Base-by-base conservation (phyloP, 2,888 invertebrate species). In the Lepidochitona cinerea region DNA sequence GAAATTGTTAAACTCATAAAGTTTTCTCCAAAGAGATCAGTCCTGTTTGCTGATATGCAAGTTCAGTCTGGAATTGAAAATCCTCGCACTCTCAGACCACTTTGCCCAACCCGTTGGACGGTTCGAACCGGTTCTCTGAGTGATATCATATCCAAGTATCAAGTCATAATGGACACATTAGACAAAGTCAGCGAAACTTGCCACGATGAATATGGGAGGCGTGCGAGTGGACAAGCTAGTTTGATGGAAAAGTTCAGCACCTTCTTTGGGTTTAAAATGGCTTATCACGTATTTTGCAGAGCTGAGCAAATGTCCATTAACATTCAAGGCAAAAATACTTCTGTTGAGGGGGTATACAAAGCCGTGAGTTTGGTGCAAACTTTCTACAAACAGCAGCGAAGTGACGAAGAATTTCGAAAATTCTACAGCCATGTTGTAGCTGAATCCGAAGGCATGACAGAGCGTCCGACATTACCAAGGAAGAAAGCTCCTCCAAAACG, bases 31-130 rank as follows among this genome's bases (percentile, higher is more conserved):
- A 78, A 76, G 37, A 69, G 76, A 59, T 41, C 70, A 41, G n/a
- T 35, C 26, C 35, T 74, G 33, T 76, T 78, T 53, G 68, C 53
- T 37, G 53, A 67, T 32, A 65, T 77, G 33, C 72, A 74, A 67
- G n/a, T n/a, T 6, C 26, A 66, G 18, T 32, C 52, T 49, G 66
- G 68, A 26, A 23, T 35, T 12, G 54, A 68, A 26, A 49, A 37
- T 14, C 41, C 70, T 64, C n/a, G 53, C 5, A 68, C 59, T 12
- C 32, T 74, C 4, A 59, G 64, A 66, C 75, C 70, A n/a, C 54
- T 78, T 33, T 78, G 78, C 68, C 78, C 72, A 33, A 76, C 75
- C 7, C 53, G 75, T 49, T 78, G 78, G 74, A 76, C 78, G 14
- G 76, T 72, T 29, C 68, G 76, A 12, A 76, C 74, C 26, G 68